A percentile compares a stretch with the other conserved stretches of the same genome.
These are phyloP conservation scores for Caprella mutica DNA, from an alignment of 2,888 invertebrate species.

Conservation along the genomic window DNA sequence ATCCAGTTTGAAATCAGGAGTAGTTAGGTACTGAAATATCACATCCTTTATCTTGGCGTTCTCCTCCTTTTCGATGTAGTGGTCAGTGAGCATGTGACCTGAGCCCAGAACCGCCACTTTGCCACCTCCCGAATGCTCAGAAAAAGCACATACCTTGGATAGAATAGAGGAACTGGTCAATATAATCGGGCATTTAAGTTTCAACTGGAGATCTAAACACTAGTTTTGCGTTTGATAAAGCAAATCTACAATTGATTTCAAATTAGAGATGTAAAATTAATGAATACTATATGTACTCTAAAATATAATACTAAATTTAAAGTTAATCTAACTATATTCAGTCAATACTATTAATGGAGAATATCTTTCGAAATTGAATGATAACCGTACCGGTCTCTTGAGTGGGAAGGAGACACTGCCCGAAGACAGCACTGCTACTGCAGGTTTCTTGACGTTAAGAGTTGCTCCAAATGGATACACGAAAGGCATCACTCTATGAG, in stretches of 20 bases:
- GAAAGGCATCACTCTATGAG: constrained; percentile 53
- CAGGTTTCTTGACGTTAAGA: constrained; percentile 78
- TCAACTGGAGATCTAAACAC: too few relatives aligned
- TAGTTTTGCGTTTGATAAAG: too few relatives aligned
- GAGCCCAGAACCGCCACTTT: constrained; percentile 84
- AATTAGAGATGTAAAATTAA: too few relatives aligned
- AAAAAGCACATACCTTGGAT: constrained; percentile 32
- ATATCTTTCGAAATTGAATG: too few relatives aligned
- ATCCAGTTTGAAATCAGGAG: constrained; percentile 47
- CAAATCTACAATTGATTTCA: too few relatives aligned
- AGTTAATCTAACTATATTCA: too few relatives aligned
- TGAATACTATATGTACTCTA: too few relatives aligned
- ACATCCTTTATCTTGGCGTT: constrained; percentile 82
- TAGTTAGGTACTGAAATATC: constrained; percentile 65
- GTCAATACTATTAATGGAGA: too few relatives aligned
- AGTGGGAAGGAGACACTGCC: constrained; percentile 90
- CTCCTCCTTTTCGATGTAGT: constrained; percentile 85
- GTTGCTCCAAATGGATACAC: constrained; percentile 94
- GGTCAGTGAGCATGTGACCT: constrained; percentile 79
- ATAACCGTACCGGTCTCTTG: constrained; percentile 76
- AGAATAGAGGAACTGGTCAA: not conserved
- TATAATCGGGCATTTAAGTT: too few relatives aligned
- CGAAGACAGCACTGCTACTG: constrained; percentile 76
- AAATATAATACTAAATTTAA: too few relatives aligned
- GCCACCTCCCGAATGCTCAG: constrained; percentile 46